Evolutionary conservation across 2,888 invertebrate genomes (phyloP).

Genomic region (Harpalus rufipes): DNA sequence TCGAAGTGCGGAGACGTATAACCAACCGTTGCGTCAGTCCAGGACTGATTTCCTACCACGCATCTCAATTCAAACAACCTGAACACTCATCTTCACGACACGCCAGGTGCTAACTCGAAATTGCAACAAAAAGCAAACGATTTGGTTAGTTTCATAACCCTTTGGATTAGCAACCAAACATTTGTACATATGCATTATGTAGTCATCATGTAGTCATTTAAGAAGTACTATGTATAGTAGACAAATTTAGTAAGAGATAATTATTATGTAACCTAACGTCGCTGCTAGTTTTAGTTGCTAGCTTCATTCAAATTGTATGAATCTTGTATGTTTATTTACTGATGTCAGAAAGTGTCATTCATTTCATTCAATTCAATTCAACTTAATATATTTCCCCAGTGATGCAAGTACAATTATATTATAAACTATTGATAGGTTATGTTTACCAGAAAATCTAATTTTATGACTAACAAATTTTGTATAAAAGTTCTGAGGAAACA

Average conservation of each 20-base stretch:
- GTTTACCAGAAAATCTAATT: constrained; percentile 34
- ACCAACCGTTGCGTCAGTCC: constrained; percentile 71
- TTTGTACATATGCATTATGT: constrained; percentile 77
- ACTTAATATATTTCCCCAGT: constrained; percentile 43
- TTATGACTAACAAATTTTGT: constrained; percentile 46
- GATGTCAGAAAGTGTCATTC: constrained; percentile 38
- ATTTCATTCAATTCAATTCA: constrained; percentile 40
- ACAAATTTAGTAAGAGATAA: constrained; percentile 64
- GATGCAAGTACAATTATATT: constrained; percentile 39
- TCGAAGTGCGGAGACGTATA: constrained; percentile 92
- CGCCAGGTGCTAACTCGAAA: constrained; percentile 66
- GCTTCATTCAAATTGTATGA: constrained; percentile 41
- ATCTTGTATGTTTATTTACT: constrained; percentile 56
- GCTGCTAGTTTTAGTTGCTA: constrained; percentile 64
- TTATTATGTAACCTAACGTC: constrained; percentile 67
- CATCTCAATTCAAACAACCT: constrained; percentile 69
- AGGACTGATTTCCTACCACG: constrained; percentile 67
- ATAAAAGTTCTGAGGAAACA: constrained; percentile 12
- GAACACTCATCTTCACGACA: constrained; percentile 57
- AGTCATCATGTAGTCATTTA: constrained; percentile 77
- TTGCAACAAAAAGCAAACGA: constrained; percentile 53
- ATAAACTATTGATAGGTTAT: constrained; percentile 20
- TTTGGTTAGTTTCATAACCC: constrained; percentile 66
- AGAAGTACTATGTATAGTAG: constrained; percentile 73
- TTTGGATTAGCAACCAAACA: constrained; percentile 73